Percentiles rank a stretch among this genome's conserved stretches.
These are phyloP conservation scores for Holacanthella duospinosa DNA, from an alignment of 2,888 invertebrate genomes.

Conservation along the genomic window DNA sequence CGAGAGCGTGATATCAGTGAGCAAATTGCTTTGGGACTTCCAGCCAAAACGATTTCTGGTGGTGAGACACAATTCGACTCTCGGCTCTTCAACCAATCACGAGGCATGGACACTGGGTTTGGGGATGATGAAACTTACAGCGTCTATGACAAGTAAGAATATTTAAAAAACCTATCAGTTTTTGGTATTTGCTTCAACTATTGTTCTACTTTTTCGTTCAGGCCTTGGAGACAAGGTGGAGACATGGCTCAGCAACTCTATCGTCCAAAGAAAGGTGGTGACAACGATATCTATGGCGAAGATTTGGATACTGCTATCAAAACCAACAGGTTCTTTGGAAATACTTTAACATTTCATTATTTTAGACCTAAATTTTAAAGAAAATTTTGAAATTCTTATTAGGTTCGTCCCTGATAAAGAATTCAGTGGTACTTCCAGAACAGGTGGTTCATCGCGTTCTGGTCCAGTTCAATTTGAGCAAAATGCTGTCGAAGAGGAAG, in stretches of 20 bases:
- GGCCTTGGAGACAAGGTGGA: conserved; percentile 83
- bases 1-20: conserved; percentile 96
- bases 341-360: neutral
- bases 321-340: conserved; percentile 56
- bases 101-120: conserved; percentile 88
- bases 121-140: conserved; percentile 95
- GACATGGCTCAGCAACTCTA: conserved; percentile 80
- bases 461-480: conserved; percentile 95
- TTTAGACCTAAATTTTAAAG: neutral
- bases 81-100: conserved; percentile 82
- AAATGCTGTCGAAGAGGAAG: conserved; percentile 50
- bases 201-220: conserved; percentile 11
- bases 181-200: neutral
- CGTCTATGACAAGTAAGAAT: conserved; percentile 75
- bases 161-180: neutral
- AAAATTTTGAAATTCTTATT: conserved; percentile 28
- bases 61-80: conserved; percentile 88
- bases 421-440: conserved; percentile 80
- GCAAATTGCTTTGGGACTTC: conserved; percentile 93
- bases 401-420: conserved; percentile 97
- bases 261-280: conserved; percentile 73
- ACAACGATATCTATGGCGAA: conserved; percentile 79
- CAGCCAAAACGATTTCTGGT: conserved; percentile 60
- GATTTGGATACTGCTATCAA: conserved; percentile 81
- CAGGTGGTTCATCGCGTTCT: conserved; percentile 53